Percentiles rank a stretch among this genome's conserved stretches.
These are phyloP conservation scores for Pammene fasciana DNA, from an alignment of 2,888 invertebrate species.

Conservation along the genomic window DNA sequence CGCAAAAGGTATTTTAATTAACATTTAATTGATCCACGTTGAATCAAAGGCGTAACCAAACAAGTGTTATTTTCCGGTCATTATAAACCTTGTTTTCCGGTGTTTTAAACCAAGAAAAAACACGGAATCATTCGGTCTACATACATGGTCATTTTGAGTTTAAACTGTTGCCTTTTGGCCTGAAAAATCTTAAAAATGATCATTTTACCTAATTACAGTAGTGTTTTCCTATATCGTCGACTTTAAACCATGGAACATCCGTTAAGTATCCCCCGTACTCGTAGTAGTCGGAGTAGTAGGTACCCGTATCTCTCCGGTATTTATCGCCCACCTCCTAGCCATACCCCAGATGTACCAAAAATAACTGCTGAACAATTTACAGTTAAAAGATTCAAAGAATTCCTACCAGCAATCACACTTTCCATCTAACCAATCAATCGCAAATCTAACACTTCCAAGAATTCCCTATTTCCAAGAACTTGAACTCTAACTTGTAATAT, in stretches of 20 bases:
- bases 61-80: constrained; percentile 14
- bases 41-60: constrained; percentile 9
- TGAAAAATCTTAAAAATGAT: background rate
- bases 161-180: background rate
- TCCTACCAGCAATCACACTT: background rate
- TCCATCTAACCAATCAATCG: background rate
- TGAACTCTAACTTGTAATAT: constrained; percentile 34
- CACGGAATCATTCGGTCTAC: background rate
- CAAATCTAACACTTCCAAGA: background rate
- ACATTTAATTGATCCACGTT: constrained; percentile 17
- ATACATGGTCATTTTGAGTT: background rate
- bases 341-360: too few relatives aligned
- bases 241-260: too few relatives aligned
- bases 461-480: constrained; percentile 30
- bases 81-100: constrained; percentile 1
- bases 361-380: too few relatives aligned
- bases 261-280: too few relatives aligned
- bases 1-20: constrained; percentile 34
- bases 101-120: background rate
- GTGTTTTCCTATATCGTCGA: too few relatives aligned
- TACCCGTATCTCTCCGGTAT: too few relatives aligned
- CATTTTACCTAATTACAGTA: too few relatives aligned
- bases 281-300: too few relatives aligned
- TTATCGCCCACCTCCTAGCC: too few relatives aligned
- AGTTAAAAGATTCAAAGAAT: background rate